These are phyloP conservation scores for Patagioenas fasciata DNA, from an alignment of 2,113 vertebrate species.

Conservation along the genomic window DNA sequence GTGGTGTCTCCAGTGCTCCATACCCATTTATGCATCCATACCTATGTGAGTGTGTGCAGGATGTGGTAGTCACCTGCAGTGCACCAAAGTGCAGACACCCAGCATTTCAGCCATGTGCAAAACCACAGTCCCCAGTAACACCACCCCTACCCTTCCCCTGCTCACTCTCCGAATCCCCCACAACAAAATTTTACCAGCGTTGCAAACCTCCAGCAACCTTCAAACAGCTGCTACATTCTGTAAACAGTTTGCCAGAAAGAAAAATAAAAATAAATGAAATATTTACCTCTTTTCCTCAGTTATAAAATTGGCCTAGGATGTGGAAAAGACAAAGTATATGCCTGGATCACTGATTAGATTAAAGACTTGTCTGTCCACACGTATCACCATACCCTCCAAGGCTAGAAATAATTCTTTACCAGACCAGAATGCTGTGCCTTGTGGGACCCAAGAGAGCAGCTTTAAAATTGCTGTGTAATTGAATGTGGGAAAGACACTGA, in stretches of 20 bases:
- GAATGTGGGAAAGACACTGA: neutral
- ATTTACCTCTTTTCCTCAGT: neutral
- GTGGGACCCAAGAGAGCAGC: neutral
- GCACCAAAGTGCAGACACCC: neutral
- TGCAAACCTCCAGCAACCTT: neutral
- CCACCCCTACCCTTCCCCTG: neutral
- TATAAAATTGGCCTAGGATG: neutral
- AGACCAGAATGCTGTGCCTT: neutral
- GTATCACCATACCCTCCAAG: neutral
- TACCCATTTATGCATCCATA: neutral
- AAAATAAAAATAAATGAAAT: neutral
- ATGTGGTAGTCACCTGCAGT: neutral
- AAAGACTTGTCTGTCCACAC: neutral
- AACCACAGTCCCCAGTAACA: neutral
- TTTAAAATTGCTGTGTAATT: neutral
- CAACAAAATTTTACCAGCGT: neutral
- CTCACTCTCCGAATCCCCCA: neutral
- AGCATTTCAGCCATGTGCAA: neutral
- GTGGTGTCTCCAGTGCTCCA: fast-evolving
- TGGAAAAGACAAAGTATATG: neutral
- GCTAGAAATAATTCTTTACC: neutral
- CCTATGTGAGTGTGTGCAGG: fast-evolving
- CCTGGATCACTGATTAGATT: neutral
- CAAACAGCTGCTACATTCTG: neutral
- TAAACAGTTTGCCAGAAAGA: neutral